A percentile compares a stretch with the other conserved stretches of the same genome.
Conservation (phyloP, 1,140 invertebrate genomes). For the Hesperophylax magnus region DNA sequence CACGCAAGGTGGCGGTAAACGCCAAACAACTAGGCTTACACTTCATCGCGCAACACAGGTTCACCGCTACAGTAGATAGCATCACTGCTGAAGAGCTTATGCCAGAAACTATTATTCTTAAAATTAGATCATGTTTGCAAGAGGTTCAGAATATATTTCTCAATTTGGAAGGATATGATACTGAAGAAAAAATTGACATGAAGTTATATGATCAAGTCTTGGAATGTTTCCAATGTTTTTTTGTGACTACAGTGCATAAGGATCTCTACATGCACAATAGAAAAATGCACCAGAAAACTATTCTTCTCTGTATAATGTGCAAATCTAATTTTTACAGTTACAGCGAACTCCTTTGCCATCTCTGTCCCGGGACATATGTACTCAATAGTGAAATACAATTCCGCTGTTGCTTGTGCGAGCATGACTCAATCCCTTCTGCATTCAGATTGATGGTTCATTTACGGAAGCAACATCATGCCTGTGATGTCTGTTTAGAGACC, state of each 20-base stretch:
- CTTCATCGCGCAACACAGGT: slow-evolving; percentile 82
- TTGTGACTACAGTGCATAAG: slow-evolving; percentile 81
- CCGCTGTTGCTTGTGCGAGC: slow-evolving; percentile 82
- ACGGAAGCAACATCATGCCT: slow-evolving; percentile 84
- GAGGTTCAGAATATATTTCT: slow-evolving; percentile 77
- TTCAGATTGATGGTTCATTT: slow-evolving; percentile 90
- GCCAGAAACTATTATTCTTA: slow-evolving; percentile 78
- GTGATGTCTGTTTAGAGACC: slow-evolving; percentile 87
- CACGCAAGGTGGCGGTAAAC: slow-evolving; percentile 84
- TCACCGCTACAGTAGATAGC: slow-evolving; percentile 79
- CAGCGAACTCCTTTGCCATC: slow-evolving; percentile 86
- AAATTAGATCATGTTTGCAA: slow-evolving; percentile 76
- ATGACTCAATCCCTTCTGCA: slow-evolving; percentile 82
- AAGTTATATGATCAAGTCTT: slow-evolving; percentile 75
- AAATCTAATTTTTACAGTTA: slow-evolving; percentile 88
- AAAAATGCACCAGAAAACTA: slow-evolving; percentile 86
- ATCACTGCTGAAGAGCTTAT: slow-evolving; percentile 80
- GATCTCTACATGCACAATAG: slow-evolving; percentile 88
- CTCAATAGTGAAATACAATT: slow-evolving; percentile 75
- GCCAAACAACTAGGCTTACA: slow-evolving; percentile 84
- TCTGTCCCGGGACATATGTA: slow-evolving; percentile 84
- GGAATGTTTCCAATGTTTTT: slow-evolving; percentile 88
- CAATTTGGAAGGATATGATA: slow-evolving; percentile 80
- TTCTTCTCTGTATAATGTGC: slow-evolving; percentile 87
- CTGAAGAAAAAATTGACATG: slow-evolving; percentile 66